These are phyloP conservation scores for Metridium senile DNA, from an alignment of 92 coral and sea anemone species.

Conservation along the genomic window DNA sequence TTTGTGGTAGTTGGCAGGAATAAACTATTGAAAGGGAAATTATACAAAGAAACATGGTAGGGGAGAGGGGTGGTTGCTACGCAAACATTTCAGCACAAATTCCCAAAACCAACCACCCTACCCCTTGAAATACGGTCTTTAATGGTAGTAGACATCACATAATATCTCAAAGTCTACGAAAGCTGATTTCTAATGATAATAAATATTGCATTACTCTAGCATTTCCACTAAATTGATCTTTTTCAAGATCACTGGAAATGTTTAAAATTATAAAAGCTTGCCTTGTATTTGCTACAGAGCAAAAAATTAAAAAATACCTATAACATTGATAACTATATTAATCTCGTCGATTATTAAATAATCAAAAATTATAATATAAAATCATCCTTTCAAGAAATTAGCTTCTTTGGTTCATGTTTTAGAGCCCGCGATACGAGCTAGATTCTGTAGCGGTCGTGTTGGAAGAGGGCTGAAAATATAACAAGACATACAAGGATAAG, in stretches of 20 bases:
- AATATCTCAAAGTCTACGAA: too few species aligned
- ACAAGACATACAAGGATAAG: neutral
- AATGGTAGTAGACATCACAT: too few species aligned
- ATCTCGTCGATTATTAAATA: neutral
- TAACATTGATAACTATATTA: neutral
- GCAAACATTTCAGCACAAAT: too few species aligned
- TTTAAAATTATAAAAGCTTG: neutral
- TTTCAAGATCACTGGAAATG: neutral
- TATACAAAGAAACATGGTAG: too few species aligned
- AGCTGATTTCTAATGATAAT: too few species aligned
- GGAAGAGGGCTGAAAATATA: conserved; percentile 79
- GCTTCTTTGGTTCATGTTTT: conserved; percentile 52
- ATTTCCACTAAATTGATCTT: neutral
- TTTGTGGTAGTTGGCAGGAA: too few species aligned
- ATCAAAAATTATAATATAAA: conserved; percentile 27
- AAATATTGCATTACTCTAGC: neutral
- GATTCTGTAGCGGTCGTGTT: conserved; percentile 72
- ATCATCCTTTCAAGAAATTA: conserved; percentile 1
- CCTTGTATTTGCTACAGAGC: neutral
- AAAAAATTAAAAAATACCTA: conserved; percentile 8
- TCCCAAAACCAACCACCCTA: too few species aligned
- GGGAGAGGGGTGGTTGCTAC: too few species aligned
- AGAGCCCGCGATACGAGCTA: conserved; percentile 80
- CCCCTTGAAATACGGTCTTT: too few species aligned
- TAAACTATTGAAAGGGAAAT: too few species aligned